Base-by-base conservation (phyloP, 1,140 invertebrate genomes). In the Brachionus asplanchnoidis region DNA sequence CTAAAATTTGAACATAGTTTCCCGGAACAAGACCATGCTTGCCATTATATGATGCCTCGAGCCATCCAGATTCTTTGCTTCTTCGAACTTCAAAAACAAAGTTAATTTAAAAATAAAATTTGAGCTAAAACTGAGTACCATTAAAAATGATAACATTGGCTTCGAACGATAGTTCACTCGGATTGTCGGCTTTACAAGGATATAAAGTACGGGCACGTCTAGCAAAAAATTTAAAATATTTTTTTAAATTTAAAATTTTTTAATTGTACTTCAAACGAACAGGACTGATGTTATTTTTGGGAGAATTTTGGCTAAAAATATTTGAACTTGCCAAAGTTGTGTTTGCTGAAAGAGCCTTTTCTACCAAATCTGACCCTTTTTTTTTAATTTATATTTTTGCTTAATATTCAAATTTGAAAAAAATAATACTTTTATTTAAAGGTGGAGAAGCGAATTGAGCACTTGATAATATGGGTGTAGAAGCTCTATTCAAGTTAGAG, bases 81-180 rank as follows among this genome's bases (percentile, higher is more conserved):
- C 93, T 92, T 87, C 94, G 92, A 85, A 98, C 95, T 97, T n/a
- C 17, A 23, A 73, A 73, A 90, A 60, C 92, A 91, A 87, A 85
- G 80, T 87, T 85, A 6, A 36, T 36, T 36, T 36, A 6, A 36
- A 36, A 7, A 36, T 36, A 17, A 50, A 42, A n/a, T 14, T 8
- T 17, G n/a, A 42, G 14, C 14, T 60, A 42, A 65, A 82, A 56
- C 60, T 50, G 90, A 92, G 92, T 92, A 97, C 95, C 96, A 92
- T 97, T 95, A 85, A 94, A 95, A 86, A 99, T 97, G 86, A 98
- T 96, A 92, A 97, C 94, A 92, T 98, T 98, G 85, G 96, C 95
- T 92, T 97, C 95, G 92, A 99, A 98, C 50, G 96, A 97, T 85
- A 99, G 91, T 91, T 99, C 97, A 85, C 95, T 94, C 88, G 96